Conservation (phyloP, 2,888 invertebrate genomes). For the Acanthococcus lagerstroemiae region DNA sequence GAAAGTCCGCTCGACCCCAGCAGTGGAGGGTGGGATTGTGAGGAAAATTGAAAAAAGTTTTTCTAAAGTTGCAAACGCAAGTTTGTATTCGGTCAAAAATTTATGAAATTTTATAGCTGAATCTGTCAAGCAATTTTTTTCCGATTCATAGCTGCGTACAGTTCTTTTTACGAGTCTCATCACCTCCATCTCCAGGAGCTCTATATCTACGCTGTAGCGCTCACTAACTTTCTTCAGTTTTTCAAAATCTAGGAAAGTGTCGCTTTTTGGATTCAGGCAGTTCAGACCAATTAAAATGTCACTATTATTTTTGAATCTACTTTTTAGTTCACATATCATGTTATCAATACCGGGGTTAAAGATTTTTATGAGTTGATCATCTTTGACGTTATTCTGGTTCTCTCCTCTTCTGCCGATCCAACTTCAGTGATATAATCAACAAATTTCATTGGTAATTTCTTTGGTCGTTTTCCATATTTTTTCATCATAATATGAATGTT, state of each 20-base stretch:
- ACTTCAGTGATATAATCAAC: conserved; percentile 1
- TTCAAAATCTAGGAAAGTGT: conserved; percentile 4
- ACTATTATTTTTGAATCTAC: conserved; percentile 4
- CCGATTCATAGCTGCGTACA: neutral
- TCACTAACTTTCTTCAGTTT: neutral
- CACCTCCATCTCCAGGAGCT: neutral
- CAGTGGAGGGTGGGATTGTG: conserved; percentile 8
- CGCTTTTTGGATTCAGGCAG: conserved; percentile 11
- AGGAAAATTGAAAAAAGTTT: neutral
- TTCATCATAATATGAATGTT: neutral
- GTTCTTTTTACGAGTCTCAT: conserved; percentile 2
- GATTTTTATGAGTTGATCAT: neutral
- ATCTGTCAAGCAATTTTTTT: neutral
- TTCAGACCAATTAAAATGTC: neutral
- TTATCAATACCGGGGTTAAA: neutral
- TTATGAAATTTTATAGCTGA: neutral
- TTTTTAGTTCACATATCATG: neutral
- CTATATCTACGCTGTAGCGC: neutral
- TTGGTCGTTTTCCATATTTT: neutral
- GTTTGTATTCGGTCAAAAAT: conserved; percentile 1
- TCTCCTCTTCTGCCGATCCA: neutral
- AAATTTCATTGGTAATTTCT: conserved; percentile 6
- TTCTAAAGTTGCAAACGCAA: conserved; percentile 10
- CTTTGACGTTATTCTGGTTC: neutral
- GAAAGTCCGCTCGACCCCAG: neutral